Evolutionary conservation across 2,797 vertebrate species (phyloP), one percentile per base, ranked within the genome.

Genomic region (Characodon lateralis): DNA sequence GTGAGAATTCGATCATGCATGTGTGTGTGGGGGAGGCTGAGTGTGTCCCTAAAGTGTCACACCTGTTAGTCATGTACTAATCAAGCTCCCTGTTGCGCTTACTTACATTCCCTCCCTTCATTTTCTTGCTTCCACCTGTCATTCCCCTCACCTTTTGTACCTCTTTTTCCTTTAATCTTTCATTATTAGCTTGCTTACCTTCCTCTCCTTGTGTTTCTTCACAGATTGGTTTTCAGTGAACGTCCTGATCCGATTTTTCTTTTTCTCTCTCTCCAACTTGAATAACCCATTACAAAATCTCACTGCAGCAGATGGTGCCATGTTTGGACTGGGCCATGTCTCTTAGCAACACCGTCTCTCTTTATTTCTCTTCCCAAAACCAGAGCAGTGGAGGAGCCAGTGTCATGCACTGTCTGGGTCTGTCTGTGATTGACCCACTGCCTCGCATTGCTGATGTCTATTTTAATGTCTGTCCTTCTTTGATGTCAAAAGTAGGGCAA

Each of bases 261-360:
- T 73, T 76, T 6, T 71, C 43, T 73, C 81, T 72, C 75, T 77
- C 79, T 91, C 92, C 87, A 48, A 91, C 84, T 90, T 91, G 88
- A 89, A 89, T 80, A 88, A 90, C 88, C 84, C 81, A 75, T 83
- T 86, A 83, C 78, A 89, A 87, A 69, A 93, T 91, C 88, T 92
- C 90, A 89, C 91, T 92, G 91, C 91, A 92, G 93, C 94, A 94
- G 93, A 95, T 94, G 95, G 93, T 90, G 92, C 85, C 77, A 82
- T 94, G 93, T 95, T 95, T 93, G 91, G 92, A 91, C 93, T 94
- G 89, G 90, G 84, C 85, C 78, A 72, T 48, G 93, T 96, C 88
- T 94, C 95, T 93, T 96, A 95, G 95, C 95, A 96, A 96, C 95
- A 81, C 80, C 22, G n/a, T 87, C 82, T 89, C 78, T 78, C 83